These are phyloP conservation scores for Ceratosolen solmsi DNA, from an alignment of 1,140 invertebrate genomes.

Conservation along the genomic window DNA sequence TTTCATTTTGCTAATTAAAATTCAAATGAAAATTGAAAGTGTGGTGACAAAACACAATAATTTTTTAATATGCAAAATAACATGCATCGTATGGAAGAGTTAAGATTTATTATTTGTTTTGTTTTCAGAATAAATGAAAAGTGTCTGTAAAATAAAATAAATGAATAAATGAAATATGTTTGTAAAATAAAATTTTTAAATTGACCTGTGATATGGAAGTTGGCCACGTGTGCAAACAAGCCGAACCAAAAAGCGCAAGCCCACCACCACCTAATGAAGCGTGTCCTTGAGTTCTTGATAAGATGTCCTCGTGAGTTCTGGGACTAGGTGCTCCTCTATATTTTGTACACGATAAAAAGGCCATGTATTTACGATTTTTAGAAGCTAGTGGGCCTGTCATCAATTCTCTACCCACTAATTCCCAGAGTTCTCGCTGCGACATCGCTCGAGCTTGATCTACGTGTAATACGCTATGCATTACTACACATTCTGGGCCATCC, in stretches of 20 bases:
- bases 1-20: no score
- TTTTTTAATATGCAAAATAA: no score
- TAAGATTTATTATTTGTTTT: no score
- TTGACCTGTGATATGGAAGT: constrained; percentile 79
- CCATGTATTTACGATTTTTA: constrained; percentile 87
- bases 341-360: constrained; percentile 90
- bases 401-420: constrained; percentile 85
- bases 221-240: constrained; percentile 94
- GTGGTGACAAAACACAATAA: no score
- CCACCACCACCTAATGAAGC: constrained; percentile 92
- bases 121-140: no score
- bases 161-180: neutral
- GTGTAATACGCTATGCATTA: constrained; percentile 82
- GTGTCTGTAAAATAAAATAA: neutral
- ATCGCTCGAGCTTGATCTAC: constrained; percentile 82
- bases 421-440: constrained; percentile 88
- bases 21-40: no score
- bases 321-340: constrained; percentile 79
- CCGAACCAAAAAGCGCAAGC: constrained; percentile 91
- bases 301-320: constrained; percentile 81
- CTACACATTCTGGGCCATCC: constrained; percentile 77
- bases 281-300: constrained; percentile 85
- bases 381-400: constrained; percentile 79
- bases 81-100: no score
- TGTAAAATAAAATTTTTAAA: neutral